Base-by-base conservation (phyloP, 2,888 invertebrate genomes). In the Rhodophaea formosa region DNA sequence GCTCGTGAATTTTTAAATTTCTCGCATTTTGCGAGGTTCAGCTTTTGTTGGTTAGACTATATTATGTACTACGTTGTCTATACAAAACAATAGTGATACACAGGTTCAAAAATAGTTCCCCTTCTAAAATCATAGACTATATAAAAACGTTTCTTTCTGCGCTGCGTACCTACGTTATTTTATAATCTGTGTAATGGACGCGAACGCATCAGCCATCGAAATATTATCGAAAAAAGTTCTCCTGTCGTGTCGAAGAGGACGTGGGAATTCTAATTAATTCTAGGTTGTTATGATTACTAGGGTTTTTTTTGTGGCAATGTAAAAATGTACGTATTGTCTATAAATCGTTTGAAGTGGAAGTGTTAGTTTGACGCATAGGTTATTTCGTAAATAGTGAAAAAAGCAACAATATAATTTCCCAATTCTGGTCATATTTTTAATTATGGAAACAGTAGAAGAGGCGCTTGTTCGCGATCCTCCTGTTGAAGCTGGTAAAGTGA, bases 361-460 rank as follows among this genome's bases (percentile, higher is more conserved):
- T 16, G 51, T 39, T 51, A 15, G 35, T 51, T 35, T 51, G 16
- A 51, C 17, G 35, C 51, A 1, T 51, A 51, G 51, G 51, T 51
- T 51, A 51, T 39, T 49, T 35, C 35, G 47, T 30, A n/a, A 32
- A 32, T 32, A 46, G 45, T 52, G 8, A 15, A 46, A 35, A 17
- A 51, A 32, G 69, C 71, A 64, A 61, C 65, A 67, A 59, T 59
- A 58, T 42, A 46, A 23, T 15, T 23, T 55, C 8, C 42, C 39
- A 42, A 30, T 30, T 30, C 8, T 0, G 8, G 7, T n/a, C 14
- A 16, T 56, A 53, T 56, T 47, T 53, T 57, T 60, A 59, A 72
- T 65, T 63, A 81, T 82, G 82, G 82, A 82, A 75, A 69, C 72
- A 62, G 62, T 73, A 15, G 72, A 77, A 63, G 79, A 78, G 61